Base-by-base conservation (phyloP, 2,113 vertebrate genomes). In the Seriola rivoliana region DNA sequence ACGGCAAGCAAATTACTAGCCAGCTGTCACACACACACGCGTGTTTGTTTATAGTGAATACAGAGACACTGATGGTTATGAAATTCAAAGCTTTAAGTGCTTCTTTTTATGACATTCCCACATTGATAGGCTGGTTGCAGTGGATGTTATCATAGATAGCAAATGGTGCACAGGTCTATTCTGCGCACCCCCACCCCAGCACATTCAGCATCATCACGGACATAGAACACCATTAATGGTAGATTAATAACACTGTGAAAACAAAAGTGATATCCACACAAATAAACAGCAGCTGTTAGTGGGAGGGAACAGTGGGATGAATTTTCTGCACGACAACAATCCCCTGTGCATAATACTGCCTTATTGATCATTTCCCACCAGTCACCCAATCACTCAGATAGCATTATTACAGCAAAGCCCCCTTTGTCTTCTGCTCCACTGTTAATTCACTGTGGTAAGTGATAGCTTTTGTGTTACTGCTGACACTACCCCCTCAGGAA, bases 361-460 rank as follows among this genome's bases (percentile, higher is more conserved):
- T 65, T 68, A 80, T n/a, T 63, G 46, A 64, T 85, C 42, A 60
- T 36, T 76, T 75, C 76, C 23, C 71, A 76, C 40, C 59, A 36
- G 69, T 78, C 69, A 71, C 8, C 32, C 62, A 78, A 52, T 78
- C 71, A 71, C 36, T 79, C n/a, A 16, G 55, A 70, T 6, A 5
- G 42, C 62, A 75, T 36, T 62, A 48, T 73, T 40, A 84, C 40
- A 67, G 40, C 38, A 71, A 48, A 21, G 1, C 1, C 8, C 14
- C 3, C 32, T 42, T 3, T 44, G 50, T 78, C 68, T 77, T 64
- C 8, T 21, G 17, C 25, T 21, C 36, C 17, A 8, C 52, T 14
- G 62, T 32, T 71, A 29, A 71, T 57, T 8, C 8, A 12, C 23
- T 13, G 54, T 17, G 58, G 48, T 42, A 23, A 14, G 21, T 38